Percentiles rank a stretch among this genome's conserved stretches.
phyloP scores from a whole-genome alignment of 2,113 vertebrate genomes.

The Pseudopodoces humilis region DNA sequence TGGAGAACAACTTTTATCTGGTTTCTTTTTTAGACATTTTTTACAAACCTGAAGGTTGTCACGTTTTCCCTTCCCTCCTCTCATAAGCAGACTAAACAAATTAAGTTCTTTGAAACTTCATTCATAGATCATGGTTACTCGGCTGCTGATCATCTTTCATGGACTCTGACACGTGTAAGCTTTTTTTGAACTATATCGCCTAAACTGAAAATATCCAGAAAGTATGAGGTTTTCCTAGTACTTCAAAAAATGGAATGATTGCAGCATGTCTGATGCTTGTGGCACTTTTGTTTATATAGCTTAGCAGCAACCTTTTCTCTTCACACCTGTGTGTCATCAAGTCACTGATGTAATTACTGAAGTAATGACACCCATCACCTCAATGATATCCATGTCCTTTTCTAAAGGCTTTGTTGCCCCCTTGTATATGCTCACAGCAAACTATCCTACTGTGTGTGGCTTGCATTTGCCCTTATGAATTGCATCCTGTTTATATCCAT shows the following conservation, averaged over 20 bases:
- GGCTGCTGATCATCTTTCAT: neutral
- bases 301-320: neutral
- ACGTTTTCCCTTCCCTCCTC: neutral
- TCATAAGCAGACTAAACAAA: constrained; percentile 9
- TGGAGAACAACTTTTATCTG: neutral
- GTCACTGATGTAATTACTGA: too few species aligned
- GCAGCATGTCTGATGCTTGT: neutral
- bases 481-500: constrained; percentile 9
- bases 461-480: neutral
- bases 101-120: neutral
- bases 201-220: neutral
- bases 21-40: neutral
- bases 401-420: neutral
- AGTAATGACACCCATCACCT: neutral
- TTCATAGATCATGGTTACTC: neutral
- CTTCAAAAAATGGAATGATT: neutral
- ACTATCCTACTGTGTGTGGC: neutral
- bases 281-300: neutral
- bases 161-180: neutral
- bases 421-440: neutral
- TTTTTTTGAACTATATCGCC: neutral
- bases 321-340: neutral
- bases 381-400: neutral
- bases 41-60: neutral
- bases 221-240: neutral